Conservation (phyloP, 2,797 vertebrate species). For the Pelobates cultripes region DNA sequence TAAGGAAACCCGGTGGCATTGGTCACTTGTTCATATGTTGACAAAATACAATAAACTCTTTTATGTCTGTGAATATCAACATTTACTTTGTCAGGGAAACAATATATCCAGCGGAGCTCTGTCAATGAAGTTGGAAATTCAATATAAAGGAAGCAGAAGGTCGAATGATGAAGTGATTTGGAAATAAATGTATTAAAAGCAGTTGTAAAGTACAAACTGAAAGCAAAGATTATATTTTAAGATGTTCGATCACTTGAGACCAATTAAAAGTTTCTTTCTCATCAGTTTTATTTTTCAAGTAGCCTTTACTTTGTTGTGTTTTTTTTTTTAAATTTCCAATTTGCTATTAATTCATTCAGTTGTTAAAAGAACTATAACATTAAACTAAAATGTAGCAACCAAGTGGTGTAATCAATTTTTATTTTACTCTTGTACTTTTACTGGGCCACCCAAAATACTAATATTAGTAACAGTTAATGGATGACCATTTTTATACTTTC, state of each 20-base stretch:
- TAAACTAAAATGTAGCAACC: neutral
- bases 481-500: neutral
- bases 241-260: neutral
- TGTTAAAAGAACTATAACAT: neutral
- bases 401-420: neutral
- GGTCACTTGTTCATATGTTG: neutral
- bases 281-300: neutral
- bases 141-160: slow-evolving; percentile 22
- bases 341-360: neutral
- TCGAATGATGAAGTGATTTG: slow-evolving; percentile 1
- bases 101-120: slow-evolving; percentile 29
- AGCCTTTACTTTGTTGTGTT: no score
- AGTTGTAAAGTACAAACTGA: neutral
- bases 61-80: slow-evolving; percentile 22
- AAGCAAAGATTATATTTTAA: neutral
- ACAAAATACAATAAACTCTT: slow-evolving; percentile 16
- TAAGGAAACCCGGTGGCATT: slow-evolving; percentile 1
- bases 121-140: slow-evolving; percentile 25
- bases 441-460: neutral
- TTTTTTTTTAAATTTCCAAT: neutral
- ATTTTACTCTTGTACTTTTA: neutral
- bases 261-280: neutral
- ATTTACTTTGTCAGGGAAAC: slow-evolving; percentile 39
- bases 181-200: neutral
- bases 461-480: neutral